These are phyloP conservation scores for Tragelaphus scriptus DNA, from an alignment of 2,113 vertebrate species.

Conservation along the genomic window DNA sequence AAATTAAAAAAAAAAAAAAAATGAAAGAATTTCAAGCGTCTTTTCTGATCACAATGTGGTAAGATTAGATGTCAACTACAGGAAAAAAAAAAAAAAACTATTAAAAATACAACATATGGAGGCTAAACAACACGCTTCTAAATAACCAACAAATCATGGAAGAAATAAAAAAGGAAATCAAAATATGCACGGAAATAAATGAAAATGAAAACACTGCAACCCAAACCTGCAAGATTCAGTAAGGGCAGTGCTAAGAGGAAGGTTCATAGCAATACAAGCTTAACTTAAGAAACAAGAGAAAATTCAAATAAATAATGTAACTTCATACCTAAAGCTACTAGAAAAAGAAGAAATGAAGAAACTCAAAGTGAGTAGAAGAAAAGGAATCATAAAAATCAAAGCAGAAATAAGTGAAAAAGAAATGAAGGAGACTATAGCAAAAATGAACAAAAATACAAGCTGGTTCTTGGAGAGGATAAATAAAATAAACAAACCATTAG, in stretches of 20 bases:
- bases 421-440: neutral
- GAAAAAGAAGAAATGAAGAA: neutral
- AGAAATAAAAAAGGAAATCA: neutral
- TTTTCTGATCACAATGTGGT: neutral
- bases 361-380: neutral
- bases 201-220: neutral
- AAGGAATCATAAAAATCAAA: neutral
- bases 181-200: neutral
- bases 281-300: neutral
- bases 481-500: neutral
- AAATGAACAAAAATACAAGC: neutral
- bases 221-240: neutral
- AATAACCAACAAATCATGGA: neutral
- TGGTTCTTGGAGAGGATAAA: neutral
- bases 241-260: neutral
- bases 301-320: neutral
- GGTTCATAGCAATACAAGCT: neutral
- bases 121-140: accelerated
- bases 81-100: neutral
- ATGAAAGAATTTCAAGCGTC: neutral
- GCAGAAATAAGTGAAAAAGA: neutral
- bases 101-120: neutral
- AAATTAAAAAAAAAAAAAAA: neutral
- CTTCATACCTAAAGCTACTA: neutral
- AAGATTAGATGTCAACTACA: neutral